Evolutionary conservation across 2,888 invertebrate species (phyloP), one percentile per base, ranked within the genome.

Genomic region (Euproctis similis): DNA sequence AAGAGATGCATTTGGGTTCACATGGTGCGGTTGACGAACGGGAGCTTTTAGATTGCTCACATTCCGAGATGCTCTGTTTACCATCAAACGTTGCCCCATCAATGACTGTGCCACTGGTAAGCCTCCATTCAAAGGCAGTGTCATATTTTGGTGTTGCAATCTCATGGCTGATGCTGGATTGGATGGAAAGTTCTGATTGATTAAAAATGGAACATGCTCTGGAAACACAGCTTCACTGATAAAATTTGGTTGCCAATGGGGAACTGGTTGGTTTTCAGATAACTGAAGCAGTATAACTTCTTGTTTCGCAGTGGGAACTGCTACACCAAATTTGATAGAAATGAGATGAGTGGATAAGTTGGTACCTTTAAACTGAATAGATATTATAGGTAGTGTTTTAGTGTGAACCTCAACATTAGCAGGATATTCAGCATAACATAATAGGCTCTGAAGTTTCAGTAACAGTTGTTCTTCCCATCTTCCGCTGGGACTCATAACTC

Each of bases 391-490:
- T 17, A 70, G 52, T 8, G 65, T 59, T n/a, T 60, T 73, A 45
- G 64, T 73, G 50, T 57, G 85, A 13, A 57, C 72, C 26, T 77
- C 80, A 20, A 77, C 55, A 9, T 61, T 64, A 5, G 65, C 71
- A 7, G 66, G 49, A 34, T 78, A 76, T 31, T 85, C 82, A 10
- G 67, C 64, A 54, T 78, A 81, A 48, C 76, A 85, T 26, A 82
- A 63, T 17, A 78, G 41, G 39, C 71, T 72, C 42, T 77, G 80
- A 4, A 85, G 59, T 49, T 76, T 76, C 17, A 70, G 43, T 30
- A 78, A 40, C 1, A 81, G 63, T 10, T 78, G 68, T 8, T 76
- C 73, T 4, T 87, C 86, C 89, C 90, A 90, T 35, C 67, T 60
- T 6, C 85, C 85, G 7, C 75, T 72, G 2, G 75, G 59, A 39